A percentile compares a stretch with the other conserved stretches of the same genome.
Evolutionary conservation across 92 coral and sea anemone genomes (phyloP).

Genomic region (Ricordea florida): DNA sequence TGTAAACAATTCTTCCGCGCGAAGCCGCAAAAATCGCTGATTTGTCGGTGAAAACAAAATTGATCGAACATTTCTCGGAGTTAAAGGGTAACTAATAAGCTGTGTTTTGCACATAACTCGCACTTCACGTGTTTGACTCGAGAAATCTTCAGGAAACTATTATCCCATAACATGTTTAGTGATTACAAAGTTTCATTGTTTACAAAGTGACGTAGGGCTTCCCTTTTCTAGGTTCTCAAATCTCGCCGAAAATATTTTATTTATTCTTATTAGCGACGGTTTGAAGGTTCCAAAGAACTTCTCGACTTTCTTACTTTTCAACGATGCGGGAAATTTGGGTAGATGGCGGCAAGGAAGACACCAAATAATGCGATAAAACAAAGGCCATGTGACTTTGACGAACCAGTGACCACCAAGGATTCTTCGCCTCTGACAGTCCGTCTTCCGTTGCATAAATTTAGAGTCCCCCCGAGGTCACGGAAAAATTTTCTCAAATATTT

Average conservation of each 20-base stretch:
- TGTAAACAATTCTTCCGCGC: constrained; percentile 64
- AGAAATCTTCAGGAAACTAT: neutral
- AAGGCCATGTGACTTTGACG: constrained; percentile 68
- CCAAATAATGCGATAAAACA: constrained; percentile 4
- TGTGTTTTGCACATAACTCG: neutral
- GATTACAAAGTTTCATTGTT: constrained; percentile 55
- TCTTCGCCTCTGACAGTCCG: constrained; percentile 63
- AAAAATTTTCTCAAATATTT: neutral
- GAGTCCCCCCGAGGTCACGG: constrained; percentile 50
- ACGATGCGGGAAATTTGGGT: constrained; percentile 6
- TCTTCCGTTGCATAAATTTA: constrained; percentile 43
- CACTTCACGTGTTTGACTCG: neutral
- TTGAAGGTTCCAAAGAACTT: neutral
- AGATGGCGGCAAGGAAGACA: constrained; percentile 6
- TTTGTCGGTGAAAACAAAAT: constrained; percentile 13
- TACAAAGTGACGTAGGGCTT: constrained; percentile 49
- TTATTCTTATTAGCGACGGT: neutral
- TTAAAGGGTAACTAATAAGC: neutral
- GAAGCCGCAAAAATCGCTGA: constrained; percentile 45
- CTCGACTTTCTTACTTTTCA: neutral
- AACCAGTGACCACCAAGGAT: constrained; percentile 47
- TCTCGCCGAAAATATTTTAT: constrained; percentile 31
- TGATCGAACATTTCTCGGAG: neutral
- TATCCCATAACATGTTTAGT: constrained; percentile 19
- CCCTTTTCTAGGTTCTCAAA: constrained; percentile 5